Evolutionary conservation across 2,113 vertebrate species (phyloP).

Genomic region (Mastomys natalensis): DNA sequence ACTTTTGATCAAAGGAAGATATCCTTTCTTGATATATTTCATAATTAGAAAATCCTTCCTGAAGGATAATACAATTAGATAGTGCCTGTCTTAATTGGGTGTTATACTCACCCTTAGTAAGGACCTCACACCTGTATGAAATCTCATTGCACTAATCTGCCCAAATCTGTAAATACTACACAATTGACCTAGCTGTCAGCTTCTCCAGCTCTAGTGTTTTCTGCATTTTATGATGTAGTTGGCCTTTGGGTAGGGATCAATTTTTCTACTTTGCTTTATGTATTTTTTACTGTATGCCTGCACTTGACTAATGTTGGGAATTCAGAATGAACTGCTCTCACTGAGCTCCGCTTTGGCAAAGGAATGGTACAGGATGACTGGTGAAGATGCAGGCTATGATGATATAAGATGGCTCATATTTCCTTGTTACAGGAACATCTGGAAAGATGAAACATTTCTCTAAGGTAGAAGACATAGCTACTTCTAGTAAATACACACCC

Average conservation of each 20-base stretch:
- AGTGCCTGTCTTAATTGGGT: neutral
- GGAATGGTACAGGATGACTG: neutral
- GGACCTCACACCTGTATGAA: neutral
- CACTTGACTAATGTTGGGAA: neutral
- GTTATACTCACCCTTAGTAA: neutral
- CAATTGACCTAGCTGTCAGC: neutral
- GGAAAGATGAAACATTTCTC: neutral
- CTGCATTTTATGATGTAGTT: neutral
- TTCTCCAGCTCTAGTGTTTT: neutral
- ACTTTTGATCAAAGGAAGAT: neutral
- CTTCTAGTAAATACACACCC: neutral
- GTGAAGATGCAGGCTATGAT: neutral
- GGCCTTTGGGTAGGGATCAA: neutral
- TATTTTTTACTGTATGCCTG: neutral
- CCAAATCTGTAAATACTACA: conserved; percentile 29
- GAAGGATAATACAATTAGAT: neutral
- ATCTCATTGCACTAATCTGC: neutral
- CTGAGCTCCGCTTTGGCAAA: neutral
- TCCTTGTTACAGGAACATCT: neutral
- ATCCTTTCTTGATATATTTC: neutral
- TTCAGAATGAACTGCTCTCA: neutral
- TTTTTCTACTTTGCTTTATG: neutral
- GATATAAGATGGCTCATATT: accelerated
- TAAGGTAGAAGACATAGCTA: neutral
- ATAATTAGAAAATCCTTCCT: conserved; percentile 13